Evolutionary conservation across 2,113 vertebrate genomes (phyloP).

Genomic region (Mastomys natalensis): DNA sequence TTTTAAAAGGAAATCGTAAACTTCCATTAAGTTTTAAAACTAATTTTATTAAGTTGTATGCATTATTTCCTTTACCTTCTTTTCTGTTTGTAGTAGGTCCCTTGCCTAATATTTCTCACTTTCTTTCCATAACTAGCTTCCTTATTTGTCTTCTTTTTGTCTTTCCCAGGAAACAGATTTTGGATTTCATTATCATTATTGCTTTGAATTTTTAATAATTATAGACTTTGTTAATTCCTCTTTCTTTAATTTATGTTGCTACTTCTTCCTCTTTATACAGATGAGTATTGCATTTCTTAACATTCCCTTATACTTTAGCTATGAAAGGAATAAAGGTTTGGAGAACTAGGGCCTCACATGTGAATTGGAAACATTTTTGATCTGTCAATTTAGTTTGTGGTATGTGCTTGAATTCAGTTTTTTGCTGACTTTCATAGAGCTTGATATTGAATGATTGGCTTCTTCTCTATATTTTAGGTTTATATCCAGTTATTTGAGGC

Average conservation of each 20-base stretch:
- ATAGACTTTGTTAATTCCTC: neutral
- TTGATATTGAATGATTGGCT: neutral
- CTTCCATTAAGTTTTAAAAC: neutral
- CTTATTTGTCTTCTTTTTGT: neutral
- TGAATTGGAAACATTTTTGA: neutral
- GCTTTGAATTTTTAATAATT: constrained; percentile 25
- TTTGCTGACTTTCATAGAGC: neutral
- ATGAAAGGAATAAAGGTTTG: neutral
- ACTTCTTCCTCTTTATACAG: neutral
- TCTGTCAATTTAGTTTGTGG: neutral
- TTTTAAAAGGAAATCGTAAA: constrained; percentile 28
- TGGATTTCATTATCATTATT: neutral
- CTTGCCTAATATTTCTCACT: neutral
- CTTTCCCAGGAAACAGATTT: neutral
- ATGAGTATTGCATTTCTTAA: neutral
- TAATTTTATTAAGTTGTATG: neutral
- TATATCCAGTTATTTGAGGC: constrained; percentile 1
- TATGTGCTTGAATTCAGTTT: neutral
- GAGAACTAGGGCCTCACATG: neutral
- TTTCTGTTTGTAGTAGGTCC: neutral
- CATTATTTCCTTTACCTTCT: neutral
- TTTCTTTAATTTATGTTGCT: neutral
- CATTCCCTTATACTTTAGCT: neutral
- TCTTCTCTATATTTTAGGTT: neutral
- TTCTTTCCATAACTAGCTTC: neutral